These are phyloP conservation scores for Spinus pinus DNA, from an alignment of 2,797 vertebrate genomes.

Conservation along the genomic window DNA sequence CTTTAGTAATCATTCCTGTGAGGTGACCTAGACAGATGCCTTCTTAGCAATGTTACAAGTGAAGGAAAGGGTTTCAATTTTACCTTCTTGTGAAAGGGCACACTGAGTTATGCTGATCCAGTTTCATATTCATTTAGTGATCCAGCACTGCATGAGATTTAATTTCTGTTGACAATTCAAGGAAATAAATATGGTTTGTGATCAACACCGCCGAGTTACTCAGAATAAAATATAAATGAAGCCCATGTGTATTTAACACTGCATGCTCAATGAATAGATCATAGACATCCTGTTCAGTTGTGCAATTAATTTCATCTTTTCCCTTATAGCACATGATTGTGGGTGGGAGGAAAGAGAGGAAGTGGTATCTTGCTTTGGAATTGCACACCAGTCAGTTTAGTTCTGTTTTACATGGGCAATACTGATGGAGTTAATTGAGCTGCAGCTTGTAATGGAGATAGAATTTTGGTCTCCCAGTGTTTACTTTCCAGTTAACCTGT, in stretches of 20 bases:
- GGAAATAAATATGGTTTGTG: not conserved
- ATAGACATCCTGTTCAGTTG: not conserved
- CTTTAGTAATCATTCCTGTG: not conserved
- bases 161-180: not conserved
- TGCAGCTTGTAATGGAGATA: not conserved
- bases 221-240: not conserved
- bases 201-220: fast-evolving
- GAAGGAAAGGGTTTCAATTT: not conserved
- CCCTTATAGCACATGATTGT: not conserved
- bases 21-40: not conserved
- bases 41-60: not conserved
- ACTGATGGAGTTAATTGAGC: not conserved
- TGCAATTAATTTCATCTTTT: not conserved
- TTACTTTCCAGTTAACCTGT: not conserved
- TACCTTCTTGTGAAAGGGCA: not conserved
- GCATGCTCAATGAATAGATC: not conserved
- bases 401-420: not conserved
- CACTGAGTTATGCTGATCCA: not conserved
- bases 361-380: not conserved
- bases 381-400: not conserved
- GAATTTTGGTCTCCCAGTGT: not conserved
- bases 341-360: not conserved
- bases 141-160: not conserved
- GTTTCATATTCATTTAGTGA: not conserved
- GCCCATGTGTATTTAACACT: not conserved